Conservation (phyloP, 2,113 vertebrate genomes). For the Diadophis punctatus region DNA sequence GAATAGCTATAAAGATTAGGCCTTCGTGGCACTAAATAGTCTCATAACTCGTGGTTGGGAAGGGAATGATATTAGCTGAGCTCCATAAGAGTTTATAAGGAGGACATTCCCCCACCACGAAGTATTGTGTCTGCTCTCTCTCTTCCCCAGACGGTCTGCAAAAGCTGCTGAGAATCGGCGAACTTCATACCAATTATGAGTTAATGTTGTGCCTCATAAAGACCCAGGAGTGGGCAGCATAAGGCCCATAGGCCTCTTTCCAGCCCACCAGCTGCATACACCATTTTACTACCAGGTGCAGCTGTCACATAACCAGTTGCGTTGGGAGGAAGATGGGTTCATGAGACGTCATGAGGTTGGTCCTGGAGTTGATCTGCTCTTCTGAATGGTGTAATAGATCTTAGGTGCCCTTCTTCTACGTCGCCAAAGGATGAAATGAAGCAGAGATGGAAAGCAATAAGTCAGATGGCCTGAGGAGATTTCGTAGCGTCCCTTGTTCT, state of each 20-base stretch:
- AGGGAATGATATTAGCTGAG: neutral
- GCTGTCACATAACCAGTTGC: neutral
- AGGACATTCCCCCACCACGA: too few species aligned
- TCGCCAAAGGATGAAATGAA: neutral
- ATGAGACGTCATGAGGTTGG: neutral
- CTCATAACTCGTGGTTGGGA: neutral
- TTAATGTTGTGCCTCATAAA: accelerated
- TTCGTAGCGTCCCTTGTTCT: neutral
- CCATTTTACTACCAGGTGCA: neutral
- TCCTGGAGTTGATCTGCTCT: neutral
- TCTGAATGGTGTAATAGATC: too few species aligned
- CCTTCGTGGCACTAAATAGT: neutral
- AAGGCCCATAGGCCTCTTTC: neutral
- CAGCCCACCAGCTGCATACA: neutral
- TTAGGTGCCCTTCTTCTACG: neutral
- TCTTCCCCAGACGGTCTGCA: neutral
- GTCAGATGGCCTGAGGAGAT: neutral
- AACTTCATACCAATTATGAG: neutral
- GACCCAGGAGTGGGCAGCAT: neutral
- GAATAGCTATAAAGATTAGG: neutral
- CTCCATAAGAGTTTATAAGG: neutral
- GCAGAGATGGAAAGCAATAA: neutral
- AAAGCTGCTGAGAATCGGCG: neutral
- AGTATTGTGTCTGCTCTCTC: neutral
- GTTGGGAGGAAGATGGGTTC: neutral